These are phyloP conservation scores for Apamea anceps DNA, from an alignment of 2,888 invertebrate genomes.

Conservation along the genomic window DNA sequence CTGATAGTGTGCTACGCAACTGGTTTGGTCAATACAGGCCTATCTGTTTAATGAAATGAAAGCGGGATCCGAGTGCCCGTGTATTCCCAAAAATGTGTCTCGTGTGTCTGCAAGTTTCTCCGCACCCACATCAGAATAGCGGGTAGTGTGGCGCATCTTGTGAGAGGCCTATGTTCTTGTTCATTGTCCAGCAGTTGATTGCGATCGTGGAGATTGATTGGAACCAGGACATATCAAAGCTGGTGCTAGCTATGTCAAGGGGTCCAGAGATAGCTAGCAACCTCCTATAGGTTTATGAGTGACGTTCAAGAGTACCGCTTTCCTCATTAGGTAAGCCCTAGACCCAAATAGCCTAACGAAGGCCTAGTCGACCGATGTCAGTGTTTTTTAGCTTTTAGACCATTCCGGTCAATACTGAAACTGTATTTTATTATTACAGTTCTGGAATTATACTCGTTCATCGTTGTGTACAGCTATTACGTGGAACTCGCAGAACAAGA, in stretches of 20 bases:
- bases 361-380: background rate
- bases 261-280: too few relatives aligned
- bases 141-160: background rate
- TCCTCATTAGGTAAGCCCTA: too few relatives aligned
- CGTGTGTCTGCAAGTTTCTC: background rate
- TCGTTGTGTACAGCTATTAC: constrained; percentile 77
- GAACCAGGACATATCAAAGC: background rate
- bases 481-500: constrained; percentile 47
- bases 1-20: background rate
- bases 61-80: background rate
- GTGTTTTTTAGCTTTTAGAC: too few relatives aligned
- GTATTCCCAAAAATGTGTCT: background rate
- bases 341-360: background rate
- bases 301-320: background rate
- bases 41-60: background rate
- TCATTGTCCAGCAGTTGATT: background rate
- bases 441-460: constrained; percentile 74
- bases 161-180: background rate
- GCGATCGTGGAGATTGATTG: background rate
- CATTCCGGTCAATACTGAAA: background rate
- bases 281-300: background rate
- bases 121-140: background rate
- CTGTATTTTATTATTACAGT: constrained; percentile 67
- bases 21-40: background rate
- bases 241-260: background rate